phyloP scores from a whole-genome alignment of 2,888 invertebrate species.

The Tubiluchus corallicola region DNA sequence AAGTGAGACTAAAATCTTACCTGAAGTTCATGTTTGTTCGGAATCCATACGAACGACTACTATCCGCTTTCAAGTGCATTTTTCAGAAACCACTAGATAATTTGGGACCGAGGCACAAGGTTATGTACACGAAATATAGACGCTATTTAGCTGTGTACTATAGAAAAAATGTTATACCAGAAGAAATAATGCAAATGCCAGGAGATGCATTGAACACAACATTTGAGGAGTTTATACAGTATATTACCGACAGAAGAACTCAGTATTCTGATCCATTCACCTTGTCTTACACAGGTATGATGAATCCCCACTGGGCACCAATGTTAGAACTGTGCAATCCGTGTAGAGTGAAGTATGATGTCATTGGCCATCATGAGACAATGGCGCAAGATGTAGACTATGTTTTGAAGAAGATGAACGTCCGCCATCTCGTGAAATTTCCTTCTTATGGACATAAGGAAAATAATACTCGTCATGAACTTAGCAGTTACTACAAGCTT shows the following conservation, averaged over 20 bases:
- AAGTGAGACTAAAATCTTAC: background rate
- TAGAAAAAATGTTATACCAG: too few species aligned
- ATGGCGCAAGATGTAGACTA: background rate
- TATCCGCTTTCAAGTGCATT: background rate
- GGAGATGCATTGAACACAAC: background rate
- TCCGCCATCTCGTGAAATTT: background rate
- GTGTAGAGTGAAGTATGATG: background rate
- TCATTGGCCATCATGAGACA: background rate
- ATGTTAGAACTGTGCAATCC: background rate
- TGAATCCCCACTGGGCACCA: constrained; percentile 1
- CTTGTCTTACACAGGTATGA: background rate
- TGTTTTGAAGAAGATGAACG: background rate
- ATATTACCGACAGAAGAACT: background rate
- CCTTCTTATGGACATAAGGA: background rate
- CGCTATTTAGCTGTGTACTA: background rate
- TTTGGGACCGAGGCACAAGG: background rate
- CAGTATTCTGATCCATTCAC: background rate
- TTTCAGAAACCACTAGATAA: background rate
- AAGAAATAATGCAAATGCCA: too few species aligned
- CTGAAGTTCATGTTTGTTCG: background rate
- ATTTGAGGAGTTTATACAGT: background rate
- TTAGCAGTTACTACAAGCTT: too few species aligned
- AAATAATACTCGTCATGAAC: background rate
- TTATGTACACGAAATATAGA: background rate
- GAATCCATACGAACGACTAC: background rate